A percentile compares a stretch with the other conserved stretches of the same genome.
These are phyloP conservation scores for Leuciscus waleckii DNA, from an alignment of 2,797 vertebrate genomes.

Conservation along the genomic window DNA sequence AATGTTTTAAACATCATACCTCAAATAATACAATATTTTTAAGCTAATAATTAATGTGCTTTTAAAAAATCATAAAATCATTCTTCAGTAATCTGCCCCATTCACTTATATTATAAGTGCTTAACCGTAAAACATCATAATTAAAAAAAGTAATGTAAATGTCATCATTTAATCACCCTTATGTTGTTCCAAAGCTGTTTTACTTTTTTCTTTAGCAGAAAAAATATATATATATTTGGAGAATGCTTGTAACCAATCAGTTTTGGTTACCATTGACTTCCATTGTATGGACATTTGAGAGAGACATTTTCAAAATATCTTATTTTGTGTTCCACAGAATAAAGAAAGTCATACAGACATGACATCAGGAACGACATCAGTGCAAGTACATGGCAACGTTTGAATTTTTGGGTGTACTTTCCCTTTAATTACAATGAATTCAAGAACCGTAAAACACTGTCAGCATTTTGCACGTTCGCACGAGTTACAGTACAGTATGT, in stretches of 20 bases:
- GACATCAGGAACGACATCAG: not conserved
- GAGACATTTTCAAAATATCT: not conserved
- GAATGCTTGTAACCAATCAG: not conserved
- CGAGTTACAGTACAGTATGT: not conserved
- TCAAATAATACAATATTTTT: not conserved
- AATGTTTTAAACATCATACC: not conserved
- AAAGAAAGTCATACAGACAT: not conserved
- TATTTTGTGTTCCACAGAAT: not conserved
- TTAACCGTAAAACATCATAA: not conserved
- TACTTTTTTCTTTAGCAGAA: not conserved
- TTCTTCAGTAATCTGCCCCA: not conserved
- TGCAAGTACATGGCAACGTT: not conserved
- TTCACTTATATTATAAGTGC: not conserved
- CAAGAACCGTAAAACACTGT: not conserved
- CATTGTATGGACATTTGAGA: not conserved
- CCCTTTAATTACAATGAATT: not conserved
- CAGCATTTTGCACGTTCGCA: slow-evolving; percentile 14
- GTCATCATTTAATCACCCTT: not conserved
- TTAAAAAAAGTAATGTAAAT: not conserved
- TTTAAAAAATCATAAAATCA: not conserved
- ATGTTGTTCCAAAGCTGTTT: not conserved
- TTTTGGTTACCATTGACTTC: not conserved
- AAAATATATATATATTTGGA: not conserved
- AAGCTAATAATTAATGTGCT: not conserved
- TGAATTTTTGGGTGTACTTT: not conserved